phyloP scores from a whole-genome alignment of 2,113 vertebrate genomes.

The Nicator chloris region DNA sequence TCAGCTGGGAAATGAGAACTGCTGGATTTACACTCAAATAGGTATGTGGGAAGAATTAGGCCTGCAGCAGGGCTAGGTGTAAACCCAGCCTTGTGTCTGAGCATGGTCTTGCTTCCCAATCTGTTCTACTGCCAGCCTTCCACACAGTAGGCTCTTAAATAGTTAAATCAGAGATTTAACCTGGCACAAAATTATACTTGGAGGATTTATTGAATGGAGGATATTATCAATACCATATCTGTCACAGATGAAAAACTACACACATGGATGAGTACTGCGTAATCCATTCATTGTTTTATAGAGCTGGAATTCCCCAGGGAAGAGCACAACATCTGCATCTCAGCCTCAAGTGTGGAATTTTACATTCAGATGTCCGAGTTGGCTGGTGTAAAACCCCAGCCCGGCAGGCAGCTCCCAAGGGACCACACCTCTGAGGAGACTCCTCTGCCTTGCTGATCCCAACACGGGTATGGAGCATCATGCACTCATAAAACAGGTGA shows the following conservation, averaged over 20 bases:
- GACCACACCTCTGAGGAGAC: not conserved
- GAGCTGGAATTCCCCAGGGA: not conserved
- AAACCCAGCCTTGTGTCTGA: not conserved
- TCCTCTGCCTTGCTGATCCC: not conserved
- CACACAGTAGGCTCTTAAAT: not conserved
- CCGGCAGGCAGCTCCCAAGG: not conserved
- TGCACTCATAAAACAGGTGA: not conserved
- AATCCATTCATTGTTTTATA: conserved; percentile 16
- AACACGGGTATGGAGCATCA: not conserved
- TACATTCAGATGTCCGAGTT: not conserved
- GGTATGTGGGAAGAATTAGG: not conserved
- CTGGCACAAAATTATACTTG: not conserved
- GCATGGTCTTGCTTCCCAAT: not conserved
- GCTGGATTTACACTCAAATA: not conserved
- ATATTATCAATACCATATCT: conserved; percentile 22
- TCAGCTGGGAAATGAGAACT: not conserved
- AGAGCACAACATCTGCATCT: not conserved
- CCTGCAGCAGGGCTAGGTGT: not conserved
- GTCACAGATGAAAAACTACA: conserved; percentile 17
- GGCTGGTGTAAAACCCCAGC: not conserved
- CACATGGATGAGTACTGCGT: not conserved
- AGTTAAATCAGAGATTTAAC: conserved; percentile 19
- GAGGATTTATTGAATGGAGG: not conserved
- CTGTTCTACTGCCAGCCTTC: not conserved
- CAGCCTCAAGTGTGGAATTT: not conserved